These are phyloP conservation scores for Plutella xylostella DNA, from an alignment of 2,888 invertebrate genomes.

Conservation along the genomic window DNA sequence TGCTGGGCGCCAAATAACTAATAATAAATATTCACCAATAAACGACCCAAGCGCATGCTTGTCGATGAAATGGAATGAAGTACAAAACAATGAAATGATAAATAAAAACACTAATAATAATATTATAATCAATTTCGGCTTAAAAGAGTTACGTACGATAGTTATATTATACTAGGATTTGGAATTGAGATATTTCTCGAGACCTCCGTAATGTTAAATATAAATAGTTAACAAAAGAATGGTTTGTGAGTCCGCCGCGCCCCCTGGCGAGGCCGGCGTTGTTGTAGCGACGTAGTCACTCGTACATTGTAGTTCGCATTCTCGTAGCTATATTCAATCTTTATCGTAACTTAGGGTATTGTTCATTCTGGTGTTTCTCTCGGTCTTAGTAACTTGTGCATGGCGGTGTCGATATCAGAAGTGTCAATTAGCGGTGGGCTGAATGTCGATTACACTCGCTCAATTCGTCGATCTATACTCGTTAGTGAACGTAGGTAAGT, in stretches of 20 bases:
- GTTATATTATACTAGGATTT: conserved; percentile 50
- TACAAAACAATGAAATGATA: conserved; percentile 46
- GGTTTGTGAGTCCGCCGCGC: conserved; percentile 28
- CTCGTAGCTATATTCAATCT: conserved; percentile 48
- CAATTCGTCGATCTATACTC: conserved; percentile 57
- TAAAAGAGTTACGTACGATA: conserved; percentile 41
- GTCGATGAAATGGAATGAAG: conserved; percentile 45
- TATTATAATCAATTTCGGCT: conserved; percentile 43
- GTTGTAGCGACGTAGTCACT: conserved; percentile 51
- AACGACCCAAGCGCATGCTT: too few relatives aligned
- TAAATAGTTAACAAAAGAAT: conserved; percentile 6
- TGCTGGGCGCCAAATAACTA: conserved; percentile 30
- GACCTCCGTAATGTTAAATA: conserved; percentile 4
- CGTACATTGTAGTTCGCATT: conserved; percentile 44
- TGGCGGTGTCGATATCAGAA: conserved; percentile 57
- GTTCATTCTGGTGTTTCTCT: conserved; percentile 50
- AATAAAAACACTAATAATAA: conserved; percentile 36
- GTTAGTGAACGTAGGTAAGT: conserved; percentile 59
- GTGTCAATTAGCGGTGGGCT: conserved; percentile 54
- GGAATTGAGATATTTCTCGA: conserved; percentile 43
- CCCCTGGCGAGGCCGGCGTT: conserved; percentile 35
- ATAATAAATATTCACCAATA: conserved; percentile 7
- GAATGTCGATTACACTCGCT: conserved; percentile 61
- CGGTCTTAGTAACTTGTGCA: conserved; percentile 49
- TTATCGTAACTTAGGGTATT: conserved; percentile 45